Percentiles rank a stretch among this genome's conserved stretches.
phyloP scores from a whole-genome alignment of 2,797 vertebrate genomes.

The Pseudochirops cupreus region DNA sequence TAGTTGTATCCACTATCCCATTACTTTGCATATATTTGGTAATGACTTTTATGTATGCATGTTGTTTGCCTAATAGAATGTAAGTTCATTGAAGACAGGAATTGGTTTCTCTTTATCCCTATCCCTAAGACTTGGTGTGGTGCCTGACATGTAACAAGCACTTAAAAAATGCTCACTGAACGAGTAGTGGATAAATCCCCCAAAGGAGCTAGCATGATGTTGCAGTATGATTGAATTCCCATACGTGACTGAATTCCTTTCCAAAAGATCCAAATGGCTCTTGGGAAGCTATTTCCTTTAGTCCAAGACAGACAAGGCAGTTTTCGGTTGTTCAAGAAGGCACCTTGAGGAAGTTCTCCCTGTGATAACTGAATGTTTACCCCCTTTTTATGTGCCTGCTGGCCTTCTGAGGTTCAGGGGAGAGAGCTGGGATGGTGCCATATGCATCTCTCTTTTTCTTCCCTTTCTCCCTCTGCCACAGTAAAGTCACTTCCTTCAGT shows the following conservation, averaged over 20 bases:
- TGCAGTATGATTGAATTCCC: not conserved
- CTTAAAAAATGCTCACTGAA: not conserved
- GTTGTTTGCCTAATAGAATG: not conserved
- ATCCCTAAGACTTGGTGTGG: not conserved
- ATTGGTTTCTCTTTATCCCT: not conserved
- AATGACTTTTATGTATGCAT: not conserved
- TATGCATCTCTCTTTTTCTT: not conserved
- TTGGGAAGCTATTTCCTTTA: not conserved
- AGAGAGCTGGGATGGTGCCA: not conserved
- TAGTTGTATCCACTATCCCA: no score
- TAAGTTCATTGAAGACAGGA: not conserved
- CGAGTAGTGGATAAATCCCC: not conserved
- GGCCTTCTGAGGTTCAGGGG: not conserved
- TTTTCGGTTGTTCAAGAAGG: not conserved
- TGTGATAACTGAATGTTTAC: not conserved
- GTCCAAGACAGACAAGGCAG: not conserved
- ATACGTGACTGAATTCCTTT: not conserved
- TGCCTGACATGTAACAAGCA: not conserved
- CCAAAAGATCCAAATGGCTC: not conserved
- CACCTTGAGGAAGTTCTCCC: not conserved
- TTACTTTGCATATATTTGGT: not conserved
- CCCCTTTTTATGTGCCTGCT: not conserved
- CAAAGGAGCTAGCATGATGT: not conserved
- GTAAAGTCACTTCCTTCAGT: not conserved
- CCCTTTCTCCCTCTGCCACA: conserved; percentile 12